Percentiles rank a stretch among this genome's conserved stretches.
Evolutionary conservation across 2,113 vertebrate species (phyloP).

Genomic region (Pipa parva): DNA sequence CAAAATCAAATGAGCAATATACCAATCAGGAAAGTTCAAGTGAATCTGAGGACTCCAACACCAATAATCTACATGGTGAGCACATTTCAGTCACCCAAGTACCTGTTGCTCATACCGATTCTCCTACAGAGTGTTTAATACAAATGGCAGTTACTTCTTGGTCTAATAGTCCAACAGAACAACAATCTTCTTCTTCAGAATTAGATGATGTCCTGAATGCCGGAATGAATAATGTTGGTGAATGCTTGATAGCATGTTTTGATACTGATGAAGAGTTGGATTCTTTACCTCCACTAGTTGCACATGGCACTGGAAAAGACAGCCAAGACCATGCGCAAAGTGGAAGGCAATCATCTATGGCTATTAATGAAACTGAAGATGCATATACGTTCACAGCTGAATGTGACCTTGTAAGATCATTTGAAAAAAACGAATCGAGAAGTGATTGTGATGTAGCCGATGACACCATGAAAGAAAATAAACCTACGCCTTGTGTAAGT

Average conservation of each 20-base stretch:
- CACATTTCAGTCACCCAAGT: slow-evolving; percentile 1
- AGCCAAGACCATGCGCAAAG: not conserved
- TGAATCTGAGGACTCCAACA: not conserved
- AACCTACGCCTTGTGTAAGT: not conserved
- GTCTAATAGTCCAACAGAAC: not conserved
- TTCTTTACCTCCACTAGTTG: not conserved
- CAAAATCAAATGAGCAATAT: not conserved
- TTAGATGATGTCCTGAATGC: not conserved
- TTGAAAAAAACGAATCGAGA: not conserved
- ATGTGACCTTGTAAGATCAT: not conserved
- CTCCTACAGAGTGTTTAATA: too few relatives aligned
- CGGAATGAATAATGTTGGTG: not conserved
- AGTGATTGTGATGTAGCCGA: not conserved
- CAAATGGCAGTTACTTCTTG: too few relatives aligned
- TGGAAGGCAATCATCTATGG: slow-evolving; percentile 26
- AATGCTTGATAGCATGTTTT: slow-evolving; percentile 14
- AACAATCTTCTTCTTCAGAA: not conserved
- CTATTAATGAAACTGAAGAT: slow-evolving; percentile 2
- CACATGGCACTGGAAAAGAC: not conserved
- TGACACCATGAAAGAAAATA: accelerated
- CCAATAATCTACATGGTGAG: not conserved
- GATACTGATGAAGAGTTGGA: slow-evolving; percentile 1
- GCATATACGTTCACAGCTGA: not conserved
- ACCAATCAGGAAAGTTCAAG: not conserved
- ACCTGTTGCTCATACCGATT: not conserved